Conservation (phyloP, 2,113 vertebrate genomes). For the Notiomystis cincta region DNA sequence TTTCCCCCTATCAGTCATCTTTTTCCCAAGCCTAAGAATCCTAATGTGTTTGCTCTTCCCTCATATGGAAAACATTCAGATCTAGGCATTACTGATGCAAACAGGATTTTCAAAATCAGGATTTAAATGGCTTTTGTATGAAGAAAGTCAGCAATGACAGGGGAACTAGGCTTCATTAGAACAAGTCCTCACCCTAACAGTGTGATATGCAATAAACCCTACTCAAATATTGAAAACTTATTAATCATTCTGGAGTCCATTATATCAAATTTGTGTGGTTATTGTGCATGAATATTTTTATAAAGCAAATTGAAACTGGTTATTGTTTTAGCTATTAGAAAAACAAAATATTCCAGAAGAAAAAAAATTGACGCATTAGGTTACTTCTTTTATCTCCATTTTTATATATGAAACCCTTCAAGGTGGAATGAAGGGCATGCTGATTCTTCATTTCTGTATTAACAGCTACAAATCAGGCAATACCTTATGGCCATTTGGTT, state of each 20-base stretch:
- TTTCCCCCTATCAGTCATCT: neutral
- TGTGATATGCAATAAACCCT: neutral
- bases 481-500: neutral
- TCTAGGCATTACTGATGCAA: neutral
- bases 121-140: neutral
- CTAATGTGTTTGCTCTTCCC: neutral
- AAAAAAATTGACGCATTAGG: neutral
- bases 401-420: neutral
- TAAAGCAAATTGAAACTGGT: neutral
- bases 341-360: neutral
- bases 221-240: neutral
- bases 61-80: slow-evolving; percentile 37
- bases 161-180: neutral
- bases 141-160: neutral
- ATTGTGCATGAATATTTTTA: neutral
- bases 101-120: neutral
- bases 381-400: neutral
- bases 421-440: neutral
- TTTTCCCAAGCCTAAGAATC: neutral
- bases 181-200: neutral
- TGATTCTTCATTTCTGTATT: neutral
- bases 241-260: neutral
- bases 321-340: neutral
- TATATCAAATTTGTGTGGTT: neutral
- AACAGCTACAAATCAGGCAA: neutral